phyloP scores from a whole-genome alignment of 1,140 invertebrate genomes.

The Drosophila lacertosa region DNA sequence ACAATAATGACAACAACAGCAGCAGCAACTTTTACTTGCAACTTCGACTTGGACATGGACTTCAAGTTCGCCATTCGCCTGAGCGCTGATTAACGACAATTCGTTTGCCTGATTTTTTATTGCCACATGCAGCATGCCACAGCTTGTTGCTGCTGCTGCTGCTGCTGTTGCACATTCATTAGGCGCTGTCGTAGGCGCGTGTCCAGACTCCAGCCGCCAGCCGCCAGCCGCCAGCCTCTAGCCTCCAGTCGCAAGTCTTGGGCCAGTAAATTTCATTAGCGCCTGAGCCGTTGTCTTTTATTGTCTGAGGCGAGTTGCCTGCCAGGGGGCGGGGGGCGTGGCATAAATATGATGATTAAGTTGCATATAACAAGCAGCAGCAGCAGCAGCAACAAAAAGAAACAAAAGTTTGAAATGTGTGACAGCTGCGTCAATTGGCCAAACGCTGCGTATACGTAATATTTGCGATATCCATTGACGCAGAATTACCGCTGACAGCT shows the following conservation, averaged over 20 bases:
- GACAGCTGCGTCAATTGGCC: constrained; percentile 14
- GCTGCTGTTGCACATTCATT: constrained; percentile 69
- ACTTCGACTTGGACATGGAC: constrained; percentile 24
- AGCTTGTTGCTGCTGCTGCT: constrained; percentile 20
- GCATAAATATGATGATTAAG: constrained; percentile 61
- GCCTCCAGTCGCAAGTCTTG: constrained; percentile 16
- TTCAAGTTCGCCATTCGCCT: constrained; percentile 40
- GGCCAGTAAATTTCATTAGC: constrained; percentile 74
- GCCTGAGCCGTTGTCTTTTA: constrained; percentile 60
- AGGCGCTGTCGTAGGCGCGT: constrained; percentile 76
- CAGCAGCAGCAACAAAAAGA: constrained; percentile 1
- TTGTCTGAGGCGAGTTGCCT: constrained; percentile 37
- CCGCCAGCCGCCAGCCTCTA: no score
- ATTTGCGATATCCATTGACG: constrained; percentile 27
- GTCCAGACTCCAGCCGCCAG: constrained; percentile 26
- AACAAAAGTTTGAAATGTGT: constrained; percentile 35
- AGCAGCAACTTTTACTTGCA: constrained; percentile 18
- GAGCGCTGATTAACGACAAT: constrained; percentile 78
- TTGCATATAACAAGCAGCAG: constrained; percentile 28
- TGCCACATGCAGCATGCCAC: constrained; percentile 30
- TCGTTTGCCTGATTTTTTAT: constrained; percentile 82
- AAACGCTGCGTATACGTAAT: constrained; percentile 37
- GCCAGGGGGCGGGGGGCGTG: constrained; percentile 44
- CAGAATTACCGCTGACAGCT: constrained; percentile 15
- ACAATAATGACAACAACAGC: constrained; percentile 17